phyloP scores from a whole-genome alignment of 92 coral and sea anemone genomes.

The Actinernus sp. region DNA sequence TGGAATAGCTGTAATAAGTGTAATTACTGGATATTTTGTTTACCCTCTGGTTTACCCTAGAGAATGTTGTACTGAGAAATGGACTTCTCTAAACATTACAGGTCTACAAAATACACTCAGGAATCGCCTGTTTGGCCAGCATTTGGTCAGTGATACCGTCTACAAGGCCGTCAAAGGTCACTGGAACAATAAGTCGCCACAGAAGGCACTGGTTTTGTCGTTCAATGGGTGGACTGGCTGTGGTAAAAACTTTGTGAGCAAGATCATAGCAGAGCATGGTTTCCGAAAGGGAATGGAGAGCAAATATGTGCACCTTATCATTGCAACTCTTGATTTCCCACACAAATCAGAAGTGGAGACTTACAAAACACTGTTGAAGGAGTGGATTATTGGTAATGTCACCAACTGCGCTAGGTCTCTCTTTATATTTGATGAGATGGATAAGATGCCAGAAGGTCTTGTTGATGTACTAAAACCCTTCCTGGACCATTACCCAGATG shows the following conservation, averaged over 20 bases:
- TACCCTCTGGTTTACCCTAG: no score
- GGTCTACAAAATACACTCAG: conserved; percentile 67
- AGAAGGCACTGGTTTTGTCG: conserved; percentile 85
- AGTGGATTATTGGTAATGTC: conserved; percentile 61
- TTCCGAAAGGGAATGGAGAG: conserved; percentile 83
- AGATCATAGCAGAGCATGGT: conserved; percentile 75
- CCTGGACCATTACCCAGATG: conserved; percentile 78
- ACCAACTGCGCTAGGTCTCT: conserved; percentile 70
- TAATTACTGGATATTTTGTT: no score
- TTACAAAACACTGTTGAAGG: conserved; percentile 61
- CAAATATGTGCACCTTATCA: conserved; percentile 68
- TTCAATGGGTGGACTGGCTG: conserved; percentile 98
- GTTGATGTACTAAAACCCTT: conserved; percentile 88
- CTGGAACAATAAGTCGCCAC: conserved; percentile 59
- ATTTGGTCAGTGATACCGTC: conserved; percentile 74
- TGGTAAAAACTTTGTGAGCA: conserved; percentile 91
- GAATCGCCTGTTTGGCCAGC: conserved; percentile 86
- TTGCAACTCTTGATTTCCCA: conserved; percentile 88
- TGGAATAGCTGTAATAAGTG: no score
- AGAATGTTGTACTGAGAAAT: conserved; percentile 82
- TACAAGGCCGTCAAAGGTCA: conserved; percentile 86
- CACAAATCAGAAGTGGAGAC: conserved; percentile 52
- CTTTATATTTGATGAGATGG: conserved; percentile 97
- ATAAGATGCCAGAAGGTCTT: conserved; percentile 89
- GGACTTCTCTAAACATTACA: conserved; percentile 72